Percentiles rank a stretch among this genome's conserved stretches.
Conservation (phyloP, 2,888 invertebrate species). For the Baronia brevicornis region DNA sequence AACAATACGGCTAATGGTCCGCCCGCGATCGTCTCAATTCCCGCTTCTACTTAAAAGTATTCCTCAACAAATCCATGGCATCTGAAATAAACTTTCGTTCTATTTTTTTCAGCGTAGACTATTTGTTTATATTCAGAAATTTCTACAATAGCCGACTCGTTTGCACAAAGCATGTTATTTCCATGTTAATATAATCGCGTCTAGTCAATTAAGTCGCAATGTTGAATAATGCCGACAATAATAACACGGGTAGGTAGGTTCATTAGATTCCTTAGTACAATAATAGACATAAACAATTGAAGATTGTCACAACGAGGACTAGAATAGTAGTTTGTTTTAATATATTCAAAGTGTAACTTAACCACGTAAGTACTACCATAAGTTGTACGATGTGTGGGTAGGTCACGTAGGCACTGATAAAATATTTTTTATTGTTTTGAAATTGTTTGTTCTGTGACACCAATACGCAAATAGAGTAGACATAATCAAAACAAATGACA, state of each 20-base stretch:
- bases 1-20: conserved; percentile 71
- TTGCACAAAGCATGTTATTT: conserved; percentile 23
- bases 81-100: conserved; percentile 21
- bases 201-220: conserved; percentile 37
- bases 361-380: conserved; percentile 28
- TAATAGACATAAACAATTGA: conserved; percentile 18
- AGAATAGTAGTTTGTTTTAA: conserved; percentile 19
- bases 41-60: conserved; percentile 51
- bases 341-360: conserved; percentile 18
- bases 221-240: conserved; percentile 32
- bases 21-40: conserved; percentile 57
- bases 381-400: conserved; percentile 46
- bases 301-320: conserved; percentile 20
- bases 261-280: conserved; percentile 30
- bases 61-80: conserved; percentile 43
- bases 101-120: too few species aligned
- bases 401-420: conserved; percentile 55
- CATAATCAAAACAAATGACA: too few species aligned
- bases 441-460: too few species aligned
- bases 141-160: conserved; percentile 8
- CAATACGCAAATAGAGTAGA: too few species aligned
- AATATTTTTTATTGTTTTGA: conserved; percentile 20
- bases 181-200: conserved; percentile 28
- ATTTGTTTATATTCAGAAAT: too few species aligned
- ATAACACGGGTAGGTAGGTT: conserved; percentile 27